Percentiles rank a stretch among this genome's conserved stretches.
Evolutionary conservation across 2,888 invertebrate species (phyloP).

Genomic region (Parthenolecanium corni): DNA sequence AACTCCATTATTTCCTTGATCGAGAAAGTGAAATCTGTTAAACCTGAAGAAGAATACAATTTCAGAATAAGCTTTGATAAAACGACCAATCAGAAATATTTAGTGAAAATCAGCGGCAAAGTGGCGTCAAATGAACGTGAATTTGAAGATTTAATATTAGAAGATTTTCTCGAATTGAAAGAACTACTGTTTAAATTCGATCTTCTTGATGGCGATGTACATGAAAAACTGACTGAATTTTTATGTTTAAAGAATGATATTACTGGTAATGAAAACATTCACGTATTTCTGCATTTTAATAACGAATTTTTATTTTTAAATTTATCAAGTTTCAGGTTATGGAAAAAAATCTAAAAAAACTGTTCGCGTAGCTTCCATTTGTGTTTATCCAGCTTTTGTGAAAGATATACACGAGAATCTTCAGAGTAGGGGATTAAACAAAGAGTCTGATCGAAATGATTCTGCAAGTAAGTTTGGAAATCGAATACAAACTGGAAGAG

Average conservation of each 20-base stretch:
- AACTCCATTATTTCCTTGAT: background rate
- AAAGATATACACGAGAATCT: conserved; percentile 48
- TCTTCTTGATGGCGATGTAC: background rate
- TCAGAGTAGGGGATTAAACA: background rate
- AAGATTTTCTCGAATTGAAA: conserved; percentile 17
- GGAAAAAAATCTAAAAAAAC: background rate
- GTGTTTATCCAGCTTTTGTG: conserved; percentile 85
- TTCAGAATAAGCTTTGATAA: background rate
- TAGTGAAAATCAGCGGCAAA: background rate
- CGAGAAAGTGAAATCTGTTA: background rate
- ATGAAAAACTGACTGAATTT: background rate
- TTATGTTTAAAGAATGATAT: conserved; percentile 4
- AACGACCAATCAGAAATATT: background rate
- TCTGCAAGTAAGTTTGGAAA: too few relatives aligned
- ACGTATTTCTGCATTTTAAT: too few relatives aligned
- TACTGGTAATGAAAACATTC: background rate
- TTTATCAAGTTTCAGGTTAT: background rate
- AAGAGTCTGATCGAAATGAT: too few relatives aligned
- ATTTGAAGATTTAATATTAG: background rate
- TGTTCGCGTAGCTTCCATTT: conserved; percentile 75
- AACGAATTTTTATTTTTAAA: background rate
- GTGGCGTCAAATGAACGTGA: background rate
- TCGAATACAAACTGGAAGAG: too few relatives aligned
- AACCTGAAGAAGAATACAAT: background rate
- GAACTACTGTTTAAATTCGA: conserved; percentile 5